Conservation (phyloP, 2,888 invertebrate species). For the Lochmaea capreae region DNA sequence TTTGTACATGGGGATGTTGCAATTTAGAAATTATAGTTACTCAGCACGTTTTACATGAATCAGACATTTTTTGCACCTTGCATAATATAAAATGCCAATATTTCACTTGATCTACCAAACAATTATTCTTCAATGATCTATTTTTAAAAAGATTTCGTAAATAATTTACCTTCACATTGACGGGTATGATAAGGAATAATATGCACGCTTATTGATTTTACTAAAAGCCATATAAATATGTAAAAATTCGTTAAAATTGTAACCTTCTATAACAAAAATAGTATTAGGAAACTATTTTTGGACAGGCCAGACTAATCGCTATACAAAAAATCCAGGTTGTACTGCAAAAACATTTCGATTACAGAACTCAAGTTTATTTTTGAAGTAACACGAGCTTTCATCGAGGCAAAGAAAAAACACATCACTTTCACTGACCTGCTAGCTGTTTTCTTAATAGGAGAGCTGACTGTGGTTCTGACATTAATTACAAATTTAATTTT, state of each 20-base stretch:
- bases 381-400: conserved; percentile 26
- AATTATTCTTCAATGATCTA: conserved; percentile 2
- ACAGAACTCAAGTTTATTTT: conserved; percentile 30
- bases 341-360: conserved; percentile 48
- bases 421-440: conserved; percentile 79
- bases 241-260: conserved; percentile 12
- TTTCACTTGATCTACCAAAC: neutral
- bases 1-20: conserved; percentile 25
- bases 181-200: conserved; percentile 41
- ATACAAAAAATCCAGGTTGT: conserved; percentile 51
- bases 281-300: conserved; percentile 48
- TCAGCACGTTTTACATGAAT: neutral
- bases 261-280: conserved; percentile 39
- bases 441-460: conserved; percentile 95
- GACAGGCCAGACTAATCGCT: conserved; percentile 42
- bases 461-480: conserved; percentile 96
- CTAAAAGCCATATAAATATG: conserved; percentile 14
- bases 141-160: conserved; percentile 12
- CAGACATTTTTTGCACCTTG: neutral
- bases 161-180: conserved; percentile 38
- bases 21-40: conserved; percentile 32
- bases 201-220: conserved; percentile 46
- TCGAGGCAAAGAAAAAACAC: conserved; percentile 35
- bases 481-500: conserved; percentile 86
- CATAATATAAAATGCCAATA: neutral